These are phyloP conservation scores for Crotalus tigris DNA, from an alignment of 2,113 vertebrate species.

Conservation along the genomic window DNA sequence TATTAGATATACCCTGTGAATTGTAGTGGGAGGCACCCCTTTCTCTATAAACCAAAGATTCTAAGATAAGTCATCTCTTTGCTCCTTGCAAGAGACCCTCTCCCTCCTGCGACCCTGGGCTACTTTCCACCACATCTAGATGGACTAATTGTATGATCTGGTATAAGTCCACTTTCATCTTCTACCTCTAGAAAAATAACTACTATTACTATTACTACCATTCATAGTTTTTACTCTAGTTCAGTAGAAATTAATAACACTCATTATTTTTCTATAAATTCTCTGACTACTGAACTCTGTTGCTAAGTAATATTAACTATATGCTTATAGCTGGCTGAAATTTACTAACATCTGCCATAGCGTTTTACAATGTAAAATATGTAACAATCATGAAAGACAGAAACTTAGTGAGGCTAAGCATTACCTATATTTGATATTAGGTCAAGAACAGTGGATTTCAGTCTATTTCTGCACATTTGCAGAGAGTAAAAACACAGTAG, in stretches of 20 bases:
- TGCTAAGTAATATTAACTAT: background rate
- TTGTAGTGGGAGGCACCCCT: background rate
- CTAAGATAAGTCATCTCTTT: background rate
- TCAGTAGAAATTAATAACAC: background rate
- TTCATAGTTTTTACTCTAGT: background rate
- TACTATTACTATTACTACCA: background rate
- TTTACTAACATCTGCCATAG: conserved; percentile 22
- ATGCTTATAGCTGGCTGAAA: conserved; percentile 30
- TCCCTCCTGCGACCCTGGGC: background rate
- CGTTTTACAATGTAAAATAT: conserved; percentile 32
- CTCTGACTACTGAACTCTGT: conserved; percentile 20
- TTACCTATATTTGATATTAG: conserved; percentile 23
- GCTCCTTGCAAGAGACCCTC: background rate
- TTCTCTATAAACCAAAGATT: background rate
- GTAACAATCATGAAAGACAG: conserved; percentile 49
- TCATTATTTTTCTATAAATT: background rate
- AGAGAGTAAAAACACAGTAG: conserved; percentile 42
- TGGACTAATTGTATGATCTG: background rate
- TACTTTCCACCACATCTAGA: background rate
- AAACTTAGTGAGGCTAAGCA: conserved; percentile 50
- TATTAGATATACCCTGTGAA: background rate
- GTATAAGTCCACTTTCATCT: background rate
- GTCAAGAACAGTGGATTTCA: conserved; percentile 55
- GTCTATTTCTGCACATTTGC: conserved; percentile 37
- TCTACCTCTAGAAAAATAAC: background rate